Evolutionary conservation across 1,140 invertebrate species (phyloP).

Genomic region (Berghia stephanieae): DNA sequence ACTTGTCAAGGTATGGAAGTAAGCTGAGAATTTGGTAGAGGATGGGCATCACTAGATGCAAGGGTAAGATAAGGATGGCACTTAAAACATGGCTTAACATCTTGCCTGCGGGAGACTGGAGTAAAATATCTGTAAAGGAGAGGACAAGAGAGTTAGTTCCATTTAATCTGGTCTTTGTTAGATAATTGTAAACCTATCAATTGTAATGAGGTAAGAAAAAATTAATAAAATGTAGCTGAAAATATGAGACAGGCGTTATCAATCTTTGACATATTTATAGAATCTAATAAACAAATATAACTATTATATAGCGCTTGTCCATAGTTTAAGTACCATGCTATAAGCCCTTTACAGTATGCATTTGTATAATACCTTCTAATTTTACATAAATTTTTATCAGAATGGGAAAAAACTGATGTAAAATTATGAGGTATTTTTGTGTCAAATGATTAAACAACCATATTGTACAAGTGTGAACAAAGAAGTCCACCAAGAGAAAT

Average conservation of each 20-base stretch:
- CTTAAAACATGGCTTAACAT: constrained; percentile 73
- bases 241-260: no score
- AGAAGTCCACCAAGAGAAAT: neutral
- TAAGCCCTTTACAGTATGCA: no score
- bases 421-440: neutral
- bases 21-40: constrained; percentile 69
- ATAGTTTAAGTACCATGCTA: no score
- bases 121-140: constrained; percentile 65
- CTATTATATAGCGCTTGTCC: no score
- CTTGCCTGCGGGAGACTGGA: constrained; percentile 70
- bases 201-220: no score
- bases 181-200: no score
- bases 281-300: no score
- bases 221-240: no score
- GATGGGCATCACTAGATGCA: constrained; percentile 61
- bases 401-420: neutral
- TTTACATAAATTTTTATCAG: no score
- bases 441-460: neutral
- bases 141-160: neutral
- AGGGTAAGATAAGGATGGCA: constrained; percentile 71
- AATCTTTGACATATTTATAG: no score
- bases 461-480: neutral
- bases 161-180: no score
- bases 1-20: constrained; percentile 69
- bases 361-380: no score